phyloP scores from a whole-genome alignment of 92 coral and sea anemone genomes.

The Palythoa grandis region DNA sequence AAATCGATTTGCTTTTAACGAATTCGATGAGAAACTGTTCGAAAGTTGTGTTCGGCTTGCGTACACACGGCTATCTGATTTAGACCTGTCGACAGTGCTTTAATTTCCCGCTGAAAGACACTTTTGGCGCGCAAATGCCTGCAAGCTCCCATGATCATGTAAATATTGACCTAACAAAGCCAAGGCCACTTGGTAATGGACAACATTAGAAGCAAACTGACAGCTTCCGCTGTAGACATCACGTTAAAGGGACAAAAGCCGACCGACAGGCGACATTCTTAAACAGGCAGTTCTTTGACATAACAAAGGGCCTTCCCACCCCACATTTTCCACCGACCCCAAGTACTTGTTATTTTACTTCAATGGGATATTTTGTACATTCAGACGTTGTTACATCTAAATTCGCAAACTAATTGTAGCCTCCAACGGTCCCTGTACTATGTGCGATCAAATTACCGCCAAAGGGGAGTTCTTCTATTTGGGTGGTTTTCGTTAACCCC shows the following conservation, averaged over 20 bases:
- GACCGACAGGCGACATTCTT: slow-evolving; percentile 21
- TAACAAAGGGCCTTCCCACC: slow-evolving; percentile 1
- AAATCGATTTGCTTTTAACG: not conserved
- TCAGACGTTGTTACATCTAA: not conserved
- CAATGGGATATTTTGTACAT: not conserved
- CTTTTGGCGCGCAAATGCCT: slow-evolving; percentile 25
- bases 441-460: slow-evolving; percentile 17
- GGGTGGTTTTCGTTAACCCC: slow-evolving; percentile 8
- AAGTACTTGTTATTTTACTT: not conserved
- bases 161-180: slow-evolving; percentile 27
- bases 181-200: slow-evolving; percentile 8
- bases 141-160: slow-evolving; percentile 7
- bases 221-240: slow-evolving; percentile 42
- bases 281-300: not conserved
- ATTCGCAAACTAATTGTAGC: not conserved
- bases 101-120: slow-evolving; percentile 5
- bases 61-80: not conserved
- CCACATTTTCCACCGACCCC: not conserved
- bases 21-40: not conserved
- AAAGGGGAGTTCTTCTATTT: slow-evolving; percentile 2
- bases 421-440: not conserved
- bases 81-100: not conserved
- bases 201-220: not conserved
- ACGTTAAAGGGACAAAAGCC: not conserved
- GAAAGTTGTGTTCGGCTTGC: not conserved